Base-by-base conservation (phyloP, 2,797 vertebrate genomes). In the Ctenochaetus hawaiiensis region DNA sequence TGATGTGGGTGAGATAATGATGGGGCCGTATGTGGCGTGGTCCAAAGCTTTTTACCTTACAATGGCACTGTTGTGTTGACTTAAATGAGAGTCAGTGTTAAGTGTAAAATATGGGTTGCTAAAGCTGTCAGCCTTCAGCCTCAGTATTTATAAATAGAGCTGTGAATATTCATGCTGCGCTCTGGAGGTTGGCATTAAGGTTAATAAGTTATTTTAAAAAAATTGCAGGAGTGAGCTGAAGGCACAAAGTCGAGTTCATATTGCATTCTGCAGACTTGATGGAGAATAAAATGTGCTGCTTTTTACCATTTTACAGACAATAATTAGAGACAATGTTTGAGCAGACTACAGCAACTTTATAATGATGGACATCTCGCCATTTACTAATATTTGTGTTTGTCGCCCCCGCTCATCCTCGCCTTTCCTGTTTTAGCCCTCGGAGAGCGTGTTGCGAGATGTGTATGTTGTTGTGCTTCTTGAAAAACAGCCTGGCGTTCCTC, bases 401-500 rank as follows among this genome's bases (percentile, higher is more conserved):
- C 68, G 49, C 23, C 60, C 23, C 18, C 23, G 8, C 57, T 20
- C 51, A 30, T 44, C 56, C 47, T 65, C 4, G 23, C 75, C 73
- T 77, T 49, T 1, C 12, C 3, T 39, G 67, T 72, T 84, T 71
- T 75, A 6, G 63, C 71, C 75, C 72, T 45, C 49, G 0, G 78
- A 84, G 79, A 60, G 60, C 17, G 34, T 69, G 34, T 72, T 67
- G 73, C 11, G 2, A 78, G 82, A 60, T 37, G 51, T 52, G 72
- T 60, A 65, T 48, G 80, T 85, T 83, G 79, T 78, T 87, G 80
- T 83, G 65, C 59, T 81, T 65, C 73, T 82, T 79, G 68, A 71
- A 87, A 87, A 87, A 84, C 81, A 84, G 71, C 72, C 75, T n/a
- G 66, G 77, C 58, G 60, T 73, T 67, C 86, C 84, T 85, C 75